Base-by-base conservation (phyloP, 1,140 invertebrate genomes). In the Meloidogyne hapla region DNA sequence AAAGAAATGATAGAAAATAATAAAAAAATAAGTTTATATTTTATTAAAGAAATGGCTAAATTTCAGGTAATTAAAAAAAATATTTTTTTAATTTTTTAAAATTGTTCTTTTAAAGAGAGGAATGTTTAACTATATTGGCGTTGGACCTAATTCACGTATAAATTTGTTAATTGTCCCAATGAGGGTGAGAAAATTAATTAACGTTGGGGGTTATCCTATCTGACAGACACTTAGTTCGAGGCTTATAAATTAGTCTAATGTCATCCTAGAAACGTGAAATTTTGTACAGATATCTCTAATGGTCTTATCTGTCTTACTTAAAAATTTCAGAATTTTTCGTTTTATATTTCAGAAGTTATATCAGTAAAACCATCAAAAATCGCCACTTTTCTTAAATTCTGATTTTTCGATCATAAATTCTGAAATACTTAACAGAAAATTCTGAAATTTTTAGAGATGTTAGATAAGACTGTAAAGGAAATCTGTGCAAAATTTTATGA, bases 111-210 rank as follows among this genome's bases (percentile, higher is more conserved):
- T 79, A 28, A 45, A 79, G 80, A 62, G 28, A 15, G 78, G 63
- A 62, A 83, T 81, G 80, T 64, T 66, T 21, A 74, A 76, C 45
- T 81, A 81, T 78, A 38, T 81, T 26, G 25, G 71, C 9, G 42
- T 71, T 25, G 74, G 78, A n/a, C 40, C 81, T 5, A 65, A 15
- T 26, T 66, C 81, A 10, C 64, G 79, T 10, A 45, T 81, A 42
- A 78, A 81, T 69, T 77, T 81, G 3, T 33, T 81, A 21, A 74
- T 83, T 13, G 23, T 77, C 4, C 80, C 80, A 70, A 38, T 69
- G n/a, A 48, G 69, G 18, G 48, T 56, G n/a, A 56, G 48, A 8
- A 42, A 42, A 5, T 33, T 33, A 33, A 33, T 33, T 33, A n/a
- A n/a, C n/a, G n/a, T n/a, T n/a, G n/a, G n/a, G n/a, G n/a, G n/a